These are phyloP conservation scores for Gambusia holbrooki DNA, from an alignment of 2,113 vertebrate species.

Conservation along the genomic window DNA sequence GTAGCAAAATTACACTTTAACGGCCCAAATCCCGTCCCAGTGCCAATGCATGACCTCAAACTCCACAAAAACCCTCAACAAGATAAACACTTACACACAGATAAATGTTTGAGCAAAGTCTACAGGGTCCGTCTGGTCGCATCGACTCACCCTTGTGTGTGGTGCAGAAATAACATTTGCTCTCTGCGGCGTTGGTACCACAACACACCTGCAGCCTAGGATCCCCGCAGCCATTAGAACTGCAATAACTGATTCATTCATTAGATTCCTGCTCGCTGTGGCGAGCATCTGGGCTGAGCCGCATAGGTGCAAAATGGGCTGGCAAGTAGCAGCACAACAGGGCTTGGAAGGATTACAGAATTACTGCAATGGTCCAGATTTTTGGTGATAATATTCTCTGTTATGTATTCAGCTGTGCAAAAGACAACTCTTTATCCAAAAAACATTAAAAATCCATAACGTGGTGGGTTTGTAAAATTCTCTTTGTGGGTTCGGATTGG, in stretches of 20 bases:
- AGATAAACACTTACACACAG: background rate
- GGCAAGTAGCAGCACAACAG: slow-evolving; percentile 5
- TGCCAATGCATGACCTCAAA: background rate
- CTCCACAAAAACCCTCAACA: background rate
- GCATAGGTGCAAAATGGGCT: slow-evolving; percentile 5
- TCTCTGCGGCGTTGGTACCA: slow-evolving; percentile 39
- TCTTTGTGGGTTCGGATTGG: background rate
- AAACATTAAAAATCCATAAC: background rate
- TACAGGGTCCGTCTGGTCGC: slow-evolving; percentile 34
- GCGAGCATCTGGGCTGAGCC: slow-evolving; percentile 46
- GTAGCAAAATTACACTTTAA: background rate
- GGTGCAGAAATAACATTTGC: slow-evolving; percentile 61
- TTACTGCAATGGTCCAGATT: background rate
- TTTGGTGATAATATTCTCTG: slow-evolving; percentile 1
- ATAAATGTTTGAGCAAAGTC: slow-evolving; percentile 37
- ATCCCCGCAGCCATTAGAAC: slow-evolving; percentile 39
- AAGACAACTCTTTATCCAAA: background rate
- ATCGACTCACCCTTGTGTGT: slow-evolving; percentile 57
- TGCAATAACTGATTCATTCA: slow-evolving; percentile 41
- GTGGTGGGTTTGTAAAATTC: background rate
- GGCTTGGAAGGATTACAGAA: background rate
- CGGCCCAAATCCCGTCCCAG: background rate
- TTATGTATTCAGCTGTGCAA: background rate
- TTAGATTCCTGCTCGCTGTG: slow-evolving; percentile 46
- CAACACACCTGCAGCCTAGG: slow-evolving; percentile 56